Conservation (phyloP, 2,113 vertebrate genomes). For the Quiscalus mexicanus region DNA sequence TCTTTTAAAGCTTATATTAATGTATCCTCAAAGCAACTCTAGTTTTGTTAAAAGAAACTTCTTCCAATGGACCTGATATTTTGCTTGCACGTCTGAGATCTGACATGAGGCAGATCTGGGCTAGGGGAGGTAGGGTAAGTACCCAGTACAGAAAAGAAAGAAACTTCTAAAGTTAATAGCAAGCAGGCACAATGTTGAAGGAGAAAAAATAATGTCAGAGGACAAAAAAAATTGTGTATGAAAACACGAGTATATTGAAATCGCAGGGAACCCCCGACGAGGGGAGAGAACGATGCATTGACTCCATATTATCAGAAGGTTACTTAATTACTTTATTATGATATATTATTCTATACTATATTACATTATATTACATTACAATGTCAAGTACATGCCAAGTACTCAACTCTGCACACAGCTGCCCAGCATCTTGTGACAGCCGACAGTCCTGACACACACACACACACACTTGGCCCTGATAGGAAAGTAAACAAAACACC, state of each 20-base stretch:
- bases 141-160: not conserved
- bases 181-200: not conserved
- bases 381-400: no score
- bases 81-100: conserved; percentile 12
- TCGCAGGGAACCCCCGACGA: no score
- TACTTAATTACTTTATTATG: no score
- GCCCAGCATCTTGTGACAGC: no score
- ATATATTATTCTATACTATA: no score
- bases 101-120: not conserved
- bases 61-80: not conserved
- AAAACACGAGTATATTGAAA: not conserved
- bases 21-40: not conserved
- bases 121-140: not conserved
- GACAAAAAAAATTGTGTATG: not conserved
- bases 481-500: no score
- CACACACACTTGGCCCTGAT: no score
- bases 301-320: no score
- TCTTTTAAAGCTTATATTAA: not conserved
- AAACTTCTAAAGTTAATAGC: not conserved
- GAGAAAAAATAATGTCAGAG: not conserved
- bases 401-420: no score
- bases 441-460: no score
- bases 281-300: no score
- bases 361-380: no score
- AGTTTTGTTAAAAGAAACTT: conserved; percentile 7